phyloP scores from a whole-genome alignment of 2,797 vertebrate species.

The Ctenochaetus hawaiiensis region DNA sequence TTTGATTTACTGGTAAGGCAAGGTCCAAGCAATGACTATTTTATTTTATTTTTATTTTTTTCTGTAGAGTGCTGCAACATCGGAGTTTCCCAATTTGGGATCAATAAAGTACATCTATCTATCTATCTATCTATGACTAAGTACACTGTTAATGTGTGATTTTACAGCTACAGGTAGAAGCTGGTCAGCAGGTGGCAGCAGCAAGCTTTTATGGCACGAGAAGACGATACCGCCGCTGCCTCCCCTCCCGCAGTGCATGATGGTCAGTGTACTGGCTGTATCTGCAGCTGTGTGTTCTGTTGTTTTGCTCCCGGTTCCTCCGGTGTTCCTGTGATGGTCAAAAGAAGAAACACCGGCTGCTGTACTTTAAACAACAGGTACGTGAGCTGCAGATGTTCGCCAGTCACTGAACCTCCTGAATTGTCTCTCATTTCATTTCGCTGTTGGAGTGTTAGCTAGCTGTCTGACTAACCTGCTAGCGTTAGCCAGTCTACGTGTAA shows the following conservation, averaged over 20 bases:
- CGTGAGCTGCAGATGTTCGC: fast-evolving
- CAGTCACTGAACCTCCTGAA: neutral
- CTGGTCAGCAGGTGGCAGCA: conserved; percentile 46
- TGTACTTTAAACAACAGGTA: conserved; percentile 79
- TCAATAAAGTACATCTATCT: too few relatives aligned
- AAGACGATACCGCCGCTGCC: conserved; percentile 15
- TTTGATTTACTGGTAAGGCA: too few relatives aligned
- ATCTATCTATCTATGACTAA: too few relatives aligned
- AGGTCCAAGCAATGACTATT: too few relatives aligned
- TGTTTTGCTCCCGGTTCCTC: conserved; percentile 43
- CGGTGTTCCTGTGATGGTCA: conserved; percentile 71
- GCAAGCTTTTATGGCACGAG: neutral
- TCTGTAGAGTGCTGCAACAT: too few relatives aligned
- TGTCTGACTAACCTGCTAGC: conserved; percentile 47
- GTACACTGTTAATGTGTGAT: too few relatives aligned
- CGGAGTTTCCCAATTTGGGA: too few relatives aligned
- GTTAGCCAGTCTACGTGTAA: conserved; percentile 73
- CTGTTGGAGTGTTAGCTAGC: neutral
- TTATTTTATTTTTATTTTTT: too few relatives aligned
- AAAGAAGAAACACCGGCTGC: conserved; percentile 51
- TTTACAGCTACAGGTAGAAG: too few relatives aligned
- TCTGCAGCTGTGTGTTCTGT: neutral
- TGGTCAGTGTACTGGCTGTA: conserved; percentile 63
- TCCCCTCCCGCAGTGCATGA: conserved; percentile 67
- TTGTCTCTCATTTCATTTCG: neutral